A percentile compares a stretch with the other conserved stretches of the same genome.
phyloP scores from a whole-genome alignment of 53 echinoderm and acorn worm species.

The Paelopatides confundens region DNA sequence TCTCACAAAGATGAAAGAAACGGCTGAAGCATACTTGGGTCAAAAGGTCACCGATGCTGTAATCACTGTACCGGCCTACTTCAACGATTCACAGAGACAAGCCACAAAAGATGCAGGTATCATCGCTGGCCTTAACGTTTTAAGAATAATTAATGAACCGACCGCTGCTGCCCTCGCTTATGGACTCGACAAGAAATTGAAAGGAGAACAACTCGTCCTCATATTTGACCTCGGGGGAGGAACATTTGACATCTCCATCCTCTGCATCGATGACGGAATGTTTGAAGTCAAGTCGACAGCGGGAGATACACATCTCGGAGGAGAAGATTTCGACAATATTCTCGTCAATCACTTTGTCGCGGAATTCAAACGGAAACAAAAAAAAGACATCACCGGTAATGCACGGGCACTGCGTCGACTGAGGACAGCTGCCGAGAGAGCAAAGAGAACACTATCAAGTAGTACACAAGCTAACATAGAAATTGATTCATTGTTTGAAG shows the following conservation, averaged over 20 bases:
- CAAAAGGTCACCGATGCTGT: slow-evolving; percentile 86
- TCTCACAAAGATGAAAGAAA: slow-evolving; percentile 87
- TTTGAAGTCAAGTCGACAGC: slow-evolving; percentile 95
- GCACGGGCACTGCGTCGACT: slow-evolving; percentile 81
- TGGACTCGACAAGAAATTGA: slow-evolving; percentile 90
- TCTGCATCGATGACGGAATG: slow-evolving; percentile 91
- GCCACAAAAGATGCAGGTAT: slow-evolving; percentile 97
- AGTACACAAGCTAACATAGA: slow-evolving; percentile 70
- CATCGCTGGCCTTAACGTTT: slow-evolving; percentile 92
- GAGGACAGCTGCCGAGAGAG: slow-evolving; percentile 90
- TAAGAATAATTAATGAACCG: slow-evolving; percentile 95
- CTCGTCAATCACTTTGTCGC: neutral
- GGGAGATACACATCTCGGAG: slow-evolving; percentile 87
- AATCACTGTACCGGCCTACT: slow-evolving; percentile 92
- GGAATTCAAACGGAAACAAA: slow-evolving; percentile 81
- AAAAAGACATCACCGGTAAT: slow-evolving; percentile 81
- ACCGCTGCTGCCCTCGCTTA: slow-evolving; percentile 97
- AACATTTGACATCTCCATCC: slow-evolving; percentile 91
- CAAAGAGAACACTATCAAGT: slow-evolving; percentile 93
- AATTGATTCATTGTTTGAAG: slow-evolving; percentile 68
- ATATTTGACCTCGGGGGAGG: slow-evolving; percentile 95
- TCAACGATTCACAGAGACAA: slow-evolving; percentile 91
- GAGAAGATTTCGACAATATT: neutral
- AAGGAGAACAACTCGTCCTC: slow-evolving; percentile 71
- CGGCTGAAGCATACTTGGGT: slow-evolving; percentile 90